phyloP scores from a whole-genome alignment of 1,140 invertebrate genomes.

The Tachypleus tridentatus region DNA sequence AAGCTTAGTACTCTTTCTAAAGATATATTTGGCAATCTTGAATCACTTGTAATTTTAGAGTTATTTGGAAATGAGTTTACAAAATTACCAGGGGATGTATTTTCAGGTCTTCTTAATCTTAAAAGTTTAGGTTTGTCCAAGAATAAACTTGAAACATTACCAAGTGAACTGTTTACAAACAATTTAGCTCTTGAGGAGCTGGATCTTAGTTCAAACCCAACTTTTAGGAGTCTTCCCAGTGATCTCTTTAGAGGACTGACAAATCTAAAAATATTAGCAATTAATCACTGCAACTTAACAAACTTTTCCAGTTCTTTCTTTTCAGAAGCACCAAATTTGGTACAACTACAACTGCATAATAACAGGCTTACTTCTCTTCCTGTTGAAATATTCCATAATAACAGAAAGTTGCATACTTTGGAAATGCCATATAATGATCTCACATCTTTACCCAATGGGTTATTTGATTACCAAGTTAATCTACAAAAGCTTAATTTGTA shows the following conservation, averaged over 20 bases:
- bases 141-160: constrained; percentile 20
- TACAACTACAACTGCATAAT: not conserved
- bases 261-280: constrained; percentile 15
- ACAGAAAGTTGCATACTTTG: constrained; percentile 46
- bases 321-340: constrained; percentile 1
- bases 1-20: constrained; percentile 14
- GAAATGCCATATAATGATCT: constrained; percentile 68
- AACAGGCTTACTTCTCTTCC: constrained; percentile 12
- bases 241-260: constrained; percentile 15
- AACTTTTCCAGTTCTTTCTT: constrained; percentile 9
- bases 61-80: constrained; percentile 19
- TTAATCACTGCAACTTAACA: constrained; percentile 20
- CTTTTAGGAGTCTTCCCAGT: constrained; percentile 18
- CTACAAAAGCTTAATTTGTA: constrained; percentile 13
- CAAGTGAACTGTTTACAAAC: constrained; percentile 18
- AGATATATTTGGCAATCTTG: constrained; percentile 16
- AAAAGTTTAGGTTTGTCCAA: constrained; percentile 13
- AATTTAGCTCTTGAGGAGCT: constrained; percentile 16
- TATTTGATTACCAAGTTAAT: constrained; percentile 37
- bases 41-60: constrained; percentile 14
- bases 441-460: constrained; percentile 53
- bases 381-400: constrained; percentile 11
- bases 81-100: constrained; percentile 19
- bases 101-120: constrained; percentile 14
- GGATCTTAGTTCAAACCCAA: constrained; percentile 22